Evolutionary conservation across 2,797 vertebrate genomes (phyloP).

Genomic region (Myiotriccus ornatus): DNA sequence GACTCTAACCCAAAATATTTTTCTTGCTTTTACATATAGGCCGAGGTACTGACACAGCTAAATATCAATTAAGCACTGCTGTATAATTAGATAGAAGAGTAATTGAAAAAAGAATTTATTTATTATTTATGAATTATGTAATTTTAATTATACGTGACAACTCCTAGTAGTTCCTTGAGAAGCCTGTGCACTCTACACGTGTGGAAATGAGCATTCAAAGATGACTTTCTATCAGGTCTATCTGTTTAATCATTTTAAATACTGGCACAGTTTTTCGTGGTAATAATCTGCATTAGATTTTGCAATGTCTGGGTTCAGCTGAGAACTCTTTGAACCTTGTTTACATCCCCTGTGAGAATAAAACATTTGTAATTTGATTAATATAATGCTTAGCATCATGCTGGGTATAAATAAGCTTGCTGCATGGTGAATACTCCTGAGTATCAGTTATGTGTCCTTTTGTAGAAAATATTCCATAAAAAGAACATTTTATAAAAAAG

Average conservation of each 20-base stretch:
- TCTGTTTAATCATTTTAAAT: neutral
- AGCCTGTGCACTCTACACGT: neutral
- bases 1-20: neutral
- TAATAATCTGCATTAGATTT: neutral
- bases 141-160: slow-evolving; percentile 4
- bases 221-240: neutral
- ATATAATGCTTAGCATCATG: neutral
- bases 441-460: neutral
- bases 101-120: neutral
- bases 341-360: neutral
- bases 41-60: neutral
- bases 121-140: slow-evolving; percentile 18
- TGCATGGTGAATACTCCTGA: neutral
- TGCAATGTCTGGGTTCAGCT: neutral
- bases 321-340: neutral
- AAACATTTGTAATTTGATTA: neutral
- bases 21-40: neutral
- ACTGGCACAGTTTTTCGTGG: neutral
- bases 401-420: neutral
- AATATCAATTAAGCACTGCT: neutral
- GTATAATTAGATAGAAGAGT: neutral
- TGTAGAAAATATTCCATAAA: slow-evolving; percentile 21
- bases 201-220: neutral
- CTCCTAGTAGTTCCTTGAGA: neutral
- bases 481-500: neutral